Base-by-base conservation (phyloP, 2,888 invertebrate species). In the Spisula solida region DNA sequence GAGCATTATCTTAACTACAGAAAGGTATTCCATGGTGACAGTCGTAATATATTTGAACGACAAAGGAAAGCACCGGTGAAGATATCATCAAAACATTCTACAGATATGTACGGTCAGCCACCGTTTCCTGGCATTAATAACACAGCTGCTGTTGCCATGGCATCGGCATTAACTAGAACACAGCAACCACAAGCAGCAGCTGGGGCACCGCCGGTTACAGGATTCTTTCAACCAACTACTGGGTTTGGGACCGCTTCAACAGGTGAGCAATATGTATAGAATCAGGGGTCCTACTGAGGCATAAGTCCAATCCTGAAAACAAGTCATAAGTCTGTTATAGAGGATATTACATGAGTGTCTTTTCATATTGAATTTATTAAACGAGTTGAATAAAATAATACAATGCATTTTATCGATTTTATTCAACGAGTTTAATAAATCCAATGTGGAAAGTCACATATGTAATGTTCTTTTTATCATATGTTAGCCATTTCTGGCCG, bases 1-100 rank as follows among this genome's bases (percentile, higher is more conserved):
- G 98, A 98, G 88, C 98, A 98, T 93, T 98, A 98, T 96, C 97
- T 98, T n/a, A 98, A 98, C 96, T 97, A 98, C 80, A 97, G 98
- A 60, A 98, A 98, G 95, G 98, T 98, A 93, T 97, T 98, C 29
- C 97, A 98, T 75, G 98, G 98, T 88, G 98, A 99, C 94, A 97
- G 97, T 8, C 97, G 98, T 6, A 98, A 98, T 95, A 98, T 98
- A 0, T 98, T 98, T 95, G 98, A 98, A 93, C 92, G 92, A 47
- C 93, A 95, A 87, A 94, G 94, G 82, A 95, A 95, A 79, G 89
- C 94, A 0, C 85, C 90, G 29, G 92, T 93, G 4, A 88, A 90
- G 14, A 87, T 93, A 0, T 85, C 92, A 14, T 90, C 90, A 8
- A 83, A 92, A 5, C 93, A 90, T 1, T 90, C 93, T 6, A 84